phyloP scores from a whole-genome alignment of 2,113 vertebrate species.

The Colaptes auratus region DNA sequence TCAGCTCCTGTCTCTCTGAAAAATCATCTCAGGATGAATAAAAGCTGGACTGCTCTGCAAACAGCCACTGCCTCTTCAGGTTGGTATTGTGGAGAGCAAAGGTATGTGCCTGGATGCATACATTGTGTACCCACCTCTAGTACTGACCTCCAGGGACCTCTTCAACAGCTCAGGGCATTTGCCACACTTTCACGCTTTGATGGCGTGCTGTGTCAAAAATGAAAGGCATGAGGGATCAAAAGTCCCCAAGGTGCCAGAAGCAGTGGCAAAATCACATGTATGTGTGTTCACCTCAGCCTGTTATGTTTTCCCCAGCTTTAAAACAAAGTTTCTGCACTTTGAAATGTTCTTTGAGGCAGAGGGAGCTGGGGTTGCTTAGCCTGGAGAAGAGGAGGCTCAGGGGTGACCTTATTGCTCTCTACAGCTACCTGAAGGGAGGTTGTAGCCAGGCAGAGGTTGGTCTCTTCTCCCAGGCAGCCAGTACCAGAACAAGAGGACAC shows the following conservation, averaged over 20 bases:
- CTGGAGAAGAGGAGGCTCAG: too few species aligned
- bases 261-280: neutral
- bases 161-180: neutral
- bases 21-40: neutral
- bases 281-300: neutral
- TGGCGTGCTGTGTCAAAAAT: neutral
- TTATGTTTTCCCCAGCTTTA: neutral
- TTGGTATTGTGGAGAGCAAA: neutral
- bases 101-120: neutral
- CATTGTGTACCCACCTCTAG: accelerated
- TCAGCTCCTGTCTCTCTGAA: neutral
- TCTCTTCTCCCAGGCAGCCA: too few species aligned
- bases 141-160: neutral
- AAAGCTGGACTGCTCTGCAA: neutral
- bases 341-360: neutral
- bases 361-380: too few species aligned
- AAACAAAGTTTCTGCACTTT: neutral
- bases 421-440: too few species aligned
- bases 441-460: too few species aligned
- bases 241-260: neutral
- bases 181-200: neutral
- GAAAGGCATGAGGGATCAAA: neutral
- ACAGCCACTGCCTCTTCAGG: neutral
- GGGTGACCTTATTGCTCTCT: too few species aligned
- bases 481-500: too few species aligned